Conservation (phyloP, 2,797 vertebrate genomes). For the Loris lydekkerianus region DNA sequence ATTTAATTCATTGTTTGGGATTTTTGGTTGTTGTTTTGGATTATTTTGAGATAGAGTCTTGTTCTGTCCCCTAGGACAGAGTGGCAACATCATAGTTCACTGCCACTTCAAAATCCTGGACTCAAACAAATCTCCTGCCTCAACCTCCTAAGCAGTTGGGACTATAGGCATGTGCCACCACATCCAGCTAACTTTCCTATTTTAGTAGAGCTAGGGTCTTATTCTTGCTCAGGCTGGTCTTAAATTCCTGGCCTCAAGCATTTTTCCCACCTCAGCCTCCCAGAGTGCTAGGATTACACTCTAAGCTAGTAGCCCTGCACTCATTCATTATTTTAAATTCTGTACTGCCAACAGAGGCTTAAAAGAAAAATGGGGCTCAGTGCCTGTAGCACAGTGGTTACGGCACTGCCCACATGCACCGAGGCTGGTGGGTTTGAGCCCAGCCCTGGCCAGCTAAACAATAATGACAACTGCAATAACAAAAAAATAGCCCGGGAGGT, state of each 20-base stretch:
- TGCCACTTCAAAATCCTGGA: neutral
- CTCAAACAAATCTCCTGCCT: neutral
- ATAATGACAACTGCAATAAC: too few relatives aligned
- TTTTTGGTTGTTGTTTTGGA: neutral
- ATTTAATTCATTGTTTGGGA: constrained; percentile 2
- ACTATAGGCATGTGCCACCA: neutral
- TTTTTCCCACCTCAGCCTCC: neutral
- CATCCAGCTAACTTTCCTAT: neutral
- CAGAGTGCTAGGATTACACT: neutral
- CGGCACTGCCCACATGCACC: too few relatives aligned
- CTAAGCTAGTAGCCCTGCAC: neutral
- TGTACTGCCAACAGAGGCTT: constrained; percentile 26
- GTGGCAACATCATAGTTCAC: neutral
- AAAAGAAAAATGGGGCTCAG: neutral
- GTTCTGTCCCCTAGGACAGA: too few relatives aligned
- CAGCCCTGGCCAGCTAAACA: too few relatives aligned
- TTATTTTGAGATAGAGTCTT: too few relatives aligned
- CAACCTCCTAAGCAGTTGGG: neutral
- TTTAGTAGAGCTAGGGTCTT: neutral
- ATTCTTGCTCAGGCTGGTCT: neutral
- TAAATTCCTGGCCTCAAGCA: neutral
- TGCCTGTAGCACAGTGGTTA: neutral
- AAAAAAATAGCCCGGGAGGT: too few relatives aligned
- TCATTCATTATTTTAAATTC: constrained; percentile 66
- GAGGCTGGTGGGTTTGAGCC: too few relatives aligned